phyloP scores from a whole-genome alignment of 1,140 invertebrate genomes.

The Lamellibrachia luymesi region DNA sequence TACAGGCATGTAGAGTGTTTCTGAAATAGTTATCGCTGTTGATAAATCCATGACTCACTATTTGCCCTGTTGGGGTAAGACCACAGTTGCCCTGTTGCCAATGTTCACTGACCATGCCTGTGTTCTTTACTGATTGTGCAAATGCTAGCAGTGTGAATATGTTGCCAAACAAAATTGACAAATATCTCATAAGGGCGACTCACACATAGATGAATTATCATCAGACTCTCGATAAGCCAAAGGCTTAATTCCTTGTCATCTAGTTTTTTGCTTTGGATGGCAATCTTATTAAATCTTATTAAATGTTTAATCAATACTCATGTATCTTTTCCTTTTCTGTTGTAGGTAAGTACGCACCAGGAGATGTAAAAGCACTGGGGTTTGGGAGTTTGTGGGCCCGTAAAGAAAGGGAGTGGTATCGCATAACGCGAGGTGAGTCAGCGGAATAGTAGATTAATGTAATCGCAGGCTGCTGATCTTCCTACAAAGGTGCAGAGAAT shows the following conservation, averaged over 20 bases:
- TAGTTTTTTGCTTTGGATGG: neutral
- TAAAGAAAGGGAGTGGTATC: too few relatives aligned
- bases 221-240: too few relatives aligned
- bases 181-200: too few relatives aligned
- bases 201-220: too few relatives aligned
- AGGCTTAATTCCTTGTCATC: too few relatives aligned
- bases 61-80: neutral
- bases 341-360: neutral
- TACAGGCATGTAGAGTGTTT: neutral
- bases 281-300: neutral
- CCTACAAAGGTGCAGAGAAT: neutral
- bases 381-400: neutral
- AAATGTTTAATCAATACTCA: neutral
- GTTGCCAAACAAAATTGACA: too few relatives aligned
- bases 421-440: neutral
- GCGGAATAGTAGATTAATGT: neutral
- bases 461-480: neutral
- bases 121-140: neutral
- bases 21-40: neutral
- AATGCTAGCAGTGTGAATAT: too few relatives aligned
- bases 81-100: neutral
- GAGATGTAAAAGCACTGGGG: neutral
- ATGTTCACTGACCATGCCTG: neutral
- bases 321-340: neutral
- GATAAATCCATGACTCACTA: neutral